Evolutionary conservation across 2,797 vertebrate genomes (phyloP).

Genomic region (Streptopelia turtur): DNA sequence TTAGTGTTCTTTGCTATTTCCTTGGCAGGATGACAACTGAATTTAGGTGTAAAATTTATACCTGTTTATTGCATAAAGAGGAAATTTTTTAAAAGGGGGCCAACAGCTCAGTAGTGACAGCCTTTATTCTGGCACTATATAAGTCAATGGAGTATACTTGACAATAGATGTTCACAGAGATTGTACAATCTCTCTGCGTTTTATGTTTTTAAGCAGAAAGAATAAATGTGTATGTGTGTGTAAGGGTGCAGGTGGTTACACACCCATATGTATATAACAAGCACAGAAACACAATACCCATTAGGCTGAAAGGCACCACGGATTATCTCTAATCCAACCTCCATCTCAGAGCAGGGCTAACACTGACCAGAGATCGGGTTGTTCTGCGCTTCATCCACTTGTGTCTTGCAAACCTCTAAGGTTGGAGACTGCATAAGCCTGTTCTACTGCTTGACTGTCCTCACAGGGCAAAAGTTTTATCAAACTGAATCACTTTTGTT

Average conservation of each 20-base stretch:
- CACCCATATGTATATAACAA: not conserved
- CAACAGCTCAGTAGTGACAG: not conserved
- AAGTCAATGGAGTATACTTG: conserved; percentile 15
- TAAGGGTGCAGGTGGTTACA: not conserved
- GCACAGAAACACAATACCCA: not conserved
- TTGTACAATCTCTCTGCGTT: not conserved
- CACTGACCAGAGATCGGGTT: not conserved
- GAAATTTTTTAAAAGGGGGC: not conserved
- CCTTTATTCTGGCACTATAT: not conserved
- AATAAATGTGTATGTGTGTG: accelerated
- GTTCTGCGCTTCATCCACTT: not conserved
- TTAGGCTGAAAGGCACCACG: not conserved
- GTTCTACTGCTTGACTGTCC: not conserved
- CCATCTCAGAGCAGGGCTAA: not conserved
- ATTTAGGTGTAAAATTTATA: not conserved
- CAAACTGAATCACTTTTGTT: not conserved
- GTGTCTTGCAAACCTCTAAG: not conserved
- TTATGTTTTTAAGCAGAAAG: not conserved
- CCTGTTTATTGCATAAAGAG: not conserved
- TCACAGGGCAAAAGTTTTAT: not conserved
- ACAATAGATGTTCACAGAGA: not conserved
- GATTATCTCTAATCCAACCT: not conserved
- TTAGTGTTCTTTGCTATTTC: not conserved
- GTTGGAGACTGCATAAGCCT: not conserved
- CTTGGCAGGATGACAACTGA: not conserved